Conservation (phyloP, 2,113 vertebrate species). For the Falco punctatus region DNA sequence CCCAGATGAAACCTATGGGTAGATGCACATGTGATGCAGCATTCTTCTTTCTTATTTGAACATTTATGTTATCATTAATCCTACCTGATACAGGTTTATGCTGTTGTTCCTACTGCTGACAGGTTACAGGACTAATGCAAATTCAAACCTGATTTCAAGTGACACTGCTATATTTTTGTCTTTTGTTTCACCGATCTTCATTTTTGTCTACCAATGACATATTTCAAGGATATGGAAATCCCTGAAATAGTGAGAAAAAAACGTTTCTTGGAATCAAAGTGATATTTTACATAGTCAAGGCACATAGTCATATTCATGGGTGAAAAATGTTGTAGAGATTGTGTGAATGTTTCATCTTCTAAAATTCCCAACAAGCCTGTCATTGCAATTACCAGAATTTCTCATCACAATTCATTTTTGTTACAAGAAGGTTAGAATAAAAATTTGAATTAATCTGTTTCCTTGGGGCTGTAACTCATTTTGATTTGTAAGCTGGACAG, state of each 20-base stretch:
- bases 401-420: neutral
- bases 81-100: neutral
- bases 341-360: neutral
- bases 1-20: neutral
- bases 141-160: neutral
- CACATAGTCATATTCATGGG: neutral
- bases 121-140: neutral
- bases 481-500: neutral
- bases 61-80: rapidly evolving
- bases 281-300: neutral
- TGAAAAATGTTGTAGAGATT: neutral
- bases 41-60: neutral
- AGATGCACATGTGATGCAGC: neutral
- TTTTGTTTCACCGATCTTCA: neutral
- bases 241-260: neutral
- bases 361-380: neutral
- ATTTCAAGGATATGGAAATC: neutral
- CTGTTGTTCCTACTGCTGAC: neutral
- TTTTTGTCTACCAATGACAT: neutral
- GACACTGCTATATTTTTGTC: neutral
- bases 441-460: neutral
- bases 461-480: neutral
- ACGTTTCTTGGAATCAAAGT: neutral
- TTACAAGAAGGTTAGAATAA: neutral
- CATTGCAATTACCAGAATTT: neutral